These are phyloP conservation scores for Thecocarcelia acutangulata DNA, from an alignment of 2,888 invertebrate species.

Conservation along the genomic window DNA sequence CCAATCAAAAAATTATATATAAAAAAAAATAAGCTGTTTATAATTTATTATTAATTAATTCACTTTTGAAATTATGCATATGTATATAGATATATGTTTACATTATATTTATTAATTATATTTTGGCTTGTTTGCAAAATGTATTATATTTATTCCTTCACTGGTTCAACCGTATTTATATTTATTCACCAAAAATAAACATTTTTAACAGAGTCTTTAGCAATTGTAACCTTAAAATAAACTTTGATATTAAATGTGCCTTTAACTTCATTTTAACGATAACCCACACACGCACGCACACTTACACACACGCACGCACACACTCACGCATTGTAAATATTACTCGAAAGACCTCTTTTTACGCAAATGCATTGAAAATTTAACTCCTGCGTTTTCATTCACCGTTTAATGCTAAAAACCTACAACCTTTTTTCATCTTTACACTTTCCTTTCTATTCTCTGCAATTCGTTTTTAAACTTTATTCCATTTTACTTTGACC, in stretches of 20 bases:
- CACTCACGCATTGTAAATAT: neutral
- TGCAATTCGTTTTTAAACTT: constrained; percentile 34
- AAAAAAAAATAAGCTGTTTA: too few species aligned
- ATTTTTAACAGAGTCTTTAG: constrained; percentile 9
- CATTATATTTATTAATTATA: too few species aligned
- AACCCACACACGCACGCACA: constrained; percentile 2
- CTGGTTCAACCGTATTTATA: too few species aligned
- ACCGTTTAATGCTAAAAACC: constrained; percentile 29
- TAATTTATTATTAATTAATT: too few species aligned
- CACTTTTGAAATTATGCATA: too few species aligned
- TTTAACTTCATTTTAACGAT: constrained; percentile 56
- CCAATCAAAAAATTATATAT: too few species aligned
- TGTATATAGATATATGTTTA: too few species aligned
- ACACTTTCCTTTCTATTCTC: constrained; percentile 26
- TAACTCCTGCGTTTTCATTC: constrained; percentile 46
- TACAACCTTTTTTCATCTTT: constrained; percentile 20
- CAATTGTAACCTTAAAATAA: constrained; percentile 53
- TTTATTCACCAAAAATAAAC: too few species aligned
- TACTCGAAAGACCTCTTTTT: too few species aligned
- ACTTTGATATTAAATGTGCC: constrained; percentile 28
- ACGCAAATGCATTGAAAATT: constrained; percentile 2
- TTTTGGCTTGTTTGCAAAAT: too few species aligned
- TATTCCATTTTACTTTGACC: constrained; percentile 67
- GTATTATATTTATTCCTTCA: too few species aligned
- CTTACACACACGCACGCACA: neutral